phyloP scores from a whole-genome alignment of 1,140 invertebrate genomes.

The Eumaeus atala region DNA sequence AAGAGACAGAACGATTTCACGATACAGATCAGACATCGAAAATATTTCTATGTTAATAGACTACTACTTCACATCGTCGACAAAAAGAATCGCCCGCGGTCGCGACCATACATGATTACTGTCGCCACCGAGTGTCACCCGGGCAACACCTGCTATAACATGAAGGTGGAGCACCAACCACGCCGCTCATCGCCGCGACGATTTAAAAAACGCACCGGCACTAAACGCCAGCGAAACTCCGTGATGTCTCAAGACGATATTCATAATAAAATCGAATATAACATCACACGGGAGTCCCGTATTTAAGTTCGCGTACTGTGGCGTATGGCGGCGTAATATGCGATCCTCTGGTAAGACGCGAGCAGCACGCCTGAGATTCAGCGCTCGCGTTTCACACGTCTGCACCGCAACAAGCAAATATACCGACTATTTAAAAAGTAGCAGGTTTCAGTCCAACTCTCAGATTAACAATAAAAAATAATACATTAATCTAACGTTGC shows the following conservation, averaged over 20 bases:
- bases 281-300: no score
- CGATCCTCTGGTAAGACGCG: slow-evolving; percentile 15
- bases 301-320: no score
- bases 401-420: slow-evolving; percentile 36
- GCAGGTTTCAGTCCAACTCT: slow-evolving; percentile 15
- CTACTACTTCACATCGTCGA: slow-evolving; percentile 61
- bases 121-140: slow-evolving; percentile 27
- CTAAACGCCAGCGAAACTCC: no score
- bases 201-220: no score
- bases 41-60: slow-evolving; percentile 67
- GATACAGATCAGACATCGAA: slow-evolving; percentile 69
- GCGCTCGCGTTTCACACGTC: slow-evolving; percentile 35
- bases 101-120: slow-evolving; percentile 13
- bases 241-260: no score
- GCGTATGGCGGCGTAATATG: background rate
- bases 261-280: no score
- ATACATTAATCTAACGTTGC: slow-evolving; percentile 24
- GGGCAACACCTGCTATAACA: slow-evolving; percentile 6
- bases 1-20: slow-evolving; percentile 56
- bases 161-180: background rate
- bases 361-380: slow-evolving; percentile 56
- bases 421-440: slow-evolving; percentile 13
- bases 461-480: slow-evolving; percentile 22
- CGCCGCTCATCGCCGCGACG: background rate
- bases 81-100: slow-evolving; percentile 38